phyloP scores from a whole-genome alignment of 2,113 vertebrate genomes.

The human region GRCh38 chr1:77939001-77939500 shows the following conservation, averaged over 20 bases:
- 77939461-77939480: not conserved
- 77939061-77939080: not conserved
- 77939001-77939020: not conserved
- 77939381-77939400: not conserved
- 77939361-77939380: not conserved
- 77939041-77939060: not conserved
- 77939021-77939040: not conserved
- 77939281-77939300: not conserved
- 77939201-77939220: not conserved
- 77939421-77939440: not conserved
- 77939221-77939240: not conserved
- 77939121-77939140: too few relatives aligned
- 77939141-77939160: not conserved
- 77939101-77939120: not conserved
- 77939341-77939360: not conserved
- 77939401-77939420: not conserved
- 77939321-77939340: not conserved
- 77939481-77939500: not conserved
- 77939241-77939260: not conserved
- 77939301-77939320: not conserved
- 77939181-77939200: not conserved
- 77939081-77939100: not conserved
- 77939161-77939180: not conserved
- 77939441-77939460: not conserved
- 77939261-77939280: not conserved